Conservation (phyloP, 1,140 invertebrate genomes). For the Halesus radiatus region DNA sequence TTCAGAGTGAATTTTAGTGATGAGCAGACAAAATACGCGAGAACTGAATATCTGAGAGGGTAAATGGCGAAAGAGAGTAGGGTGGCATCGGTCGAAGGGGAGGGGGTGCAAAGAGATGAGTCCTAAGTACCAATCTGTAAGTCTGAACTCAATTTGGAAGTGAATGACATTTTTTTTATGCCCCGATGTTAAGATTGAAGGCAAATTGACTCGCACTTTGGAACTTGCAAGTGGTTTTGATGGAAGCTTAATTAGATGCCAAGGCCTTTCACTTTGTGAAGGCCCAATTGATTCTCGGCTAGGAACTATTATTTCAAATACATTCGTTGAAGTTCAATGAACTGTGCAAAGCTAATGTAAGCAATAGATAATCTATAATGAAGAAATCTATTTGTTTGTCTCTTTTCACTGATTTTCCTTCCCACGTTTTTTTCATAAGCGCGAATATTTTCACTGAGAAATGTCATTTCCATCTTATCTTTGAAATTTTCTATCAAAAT, state of each 20-base stretch:
- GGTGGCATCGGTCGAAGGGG: constrained; percentile 1
- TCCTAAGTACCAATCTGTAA: constrained; percentile 47
- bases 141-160: constrained; percentile 21
- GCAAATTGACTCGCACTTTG: constrained; percentile 28
- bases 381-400: too few species aligned
- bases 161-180: constrained; percentile 42
- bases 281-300: too few species aligned
- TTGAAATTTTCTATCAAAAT: too few species aligned
- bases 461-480: too few species aligned
- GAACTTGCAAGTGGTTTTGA: constrained; percentile 16
- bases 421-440: too few species aligned
- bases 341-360: too few species aligned
- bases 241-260: neutral
- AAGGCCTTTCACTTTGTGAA: neutral
- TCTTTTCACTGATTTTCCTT: too few species aligned
- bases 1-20: constrained; percentile 54
- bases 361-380: too few species aligned
- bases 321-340: too few species aligned
- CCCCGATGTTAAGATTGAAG: constrained; percentile 41
- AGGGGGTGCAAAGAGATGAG: neutral
- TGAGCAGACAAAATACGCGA: constrained; percentile 47
- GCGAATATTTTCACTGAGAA: too few species aligned
- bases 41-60: constrained; percentile 39
- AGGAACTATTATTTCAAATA: too few species aligned
- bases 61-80: constrained; percentile 7